A percentile compares a stretch with the other conserved stretches of the same genome.
phyloP scores from a whole-genome alignment of 2,888 invertebrate genomes.

The Parelbella ahira region DNA sequence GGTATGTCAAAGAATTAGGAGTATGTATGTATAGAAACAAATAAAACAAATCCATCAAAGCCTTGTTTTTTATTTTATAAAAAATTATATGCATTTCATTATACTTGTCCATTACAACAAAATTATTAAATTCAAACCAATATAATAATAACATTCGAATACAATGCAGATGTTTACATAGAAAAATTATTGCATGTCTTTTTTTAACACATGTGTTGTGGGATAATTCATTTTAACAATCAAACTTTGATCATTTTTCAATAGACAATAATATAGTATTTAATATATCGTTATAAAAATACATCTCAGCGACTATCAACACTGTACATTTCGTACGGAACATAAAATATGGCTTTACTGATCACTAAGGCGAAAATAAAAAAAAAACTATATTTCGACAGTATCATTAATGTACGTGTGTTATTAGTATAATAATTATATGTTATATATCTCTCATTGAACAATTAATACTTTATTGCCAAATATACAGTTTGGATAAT shows the following conservation, averaged over 20 bases:
- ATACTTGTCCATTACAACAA: constrained; percentile 61
- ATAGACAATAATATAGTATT: constrained; percentile 26
- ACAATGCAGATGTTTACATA: constrained; percentile 5
- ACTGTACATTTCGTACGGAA: constrained; percentile 59
- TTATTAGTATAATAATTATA: too few species aligned
- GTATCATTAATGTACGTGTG: too few species aligned
- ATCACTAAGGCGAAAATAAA: constrained; percentile 43
- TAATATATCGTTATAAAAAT: constrained; percentile 42
- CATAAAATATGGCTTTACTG: constrained; percentile 65
- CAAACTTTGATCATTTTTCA: constrained; percentile 18
- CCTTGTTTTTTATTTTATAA: constrained; percentile 69
- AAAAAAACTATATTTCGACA: background rate
- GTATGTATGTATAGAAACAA: constrained; percentile 30
- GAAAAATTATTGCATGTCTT: constrained; percentile 42
- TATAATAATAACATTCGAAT: constrained; percentile 19
- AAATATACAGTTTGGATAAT: background rate
- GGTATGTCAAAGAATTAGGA: constrained; percentile 74
- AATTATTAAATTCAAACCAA: constrained; percentile 41
- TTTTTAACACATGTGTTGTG: constrained; percentile 29
- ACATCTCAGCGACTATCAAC: constrained; percentile 48
- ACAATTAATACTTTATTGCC: background rate
- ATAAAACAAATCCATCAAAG: constrained; percentile 60
- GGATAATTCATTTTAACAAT: constrained; percentile 17
- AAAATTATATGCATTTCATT: constrained; percentile 73
- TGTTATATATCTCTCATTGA: too few species aligned